Base-by-base conservation (phyloP, 2,113 vertebrate species). In the Hucho hucho region DNA sequence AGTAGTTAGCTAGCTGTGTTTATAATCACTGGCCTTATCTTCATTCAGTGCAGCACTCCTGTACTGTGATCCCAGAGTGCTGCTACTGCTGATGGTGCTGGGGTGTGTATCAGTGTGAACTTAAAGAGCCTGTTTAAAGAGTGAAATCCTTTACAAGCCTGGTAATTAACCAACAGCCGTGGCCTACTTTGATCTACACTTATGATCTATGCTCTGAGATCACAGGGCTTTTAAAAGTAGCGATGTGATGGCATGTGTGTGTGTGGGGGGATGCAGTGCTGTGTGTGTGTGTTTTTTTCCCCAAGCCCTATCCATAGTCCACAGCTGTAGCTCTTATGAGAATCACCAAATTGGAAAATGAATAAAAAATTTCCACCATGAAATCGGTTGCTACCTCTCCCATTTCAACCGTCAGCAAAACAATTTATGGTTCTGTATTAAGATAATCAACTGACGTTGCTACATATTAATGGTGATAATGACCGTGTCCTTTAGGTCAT, bases 71-170 rank as follows among this genome's bases (percentile, higher is more conserved):
- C 58, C 12, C 58, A 59, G 58, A 22, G 18, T 20, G 58, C 4
- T 59, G 16, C 81, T 75, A 86, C 75, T 49, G 47, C 47, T 49
- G 49, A 53, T 53, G 16, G 86, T 80, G 70, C 76, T 74, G 49
- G 75, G 81, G 78, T 77, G 81, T 85, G 79, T 82, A 56, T 75
- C 77, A 69, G 81, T 43, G 46, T 64, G 22, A 74, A 69, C 75
- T n/a, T 69, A 66, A 66, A 80, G 87, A 82, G 78, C 81, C 26
- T 1, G 76, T 81, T 85, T 83, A 87, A 84, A 85, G 76, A 86
- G 81, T 74, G 0, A 79, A 84, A 87, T 84, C 84, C 83, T 83
- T 82, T 84, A 87, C 84, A 86, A 84, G 75, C 73, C 71, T 37
- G 16, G 69, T 90, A 86, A 87, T 89, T 86, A 88, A 78, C 83